Percentiles rank a stretch among this genome's conserved stretches.
phyloP scores from a whole-genome alignment of 2,113 vertebrate species.

The Dicentrarchus labrax region DNA sequence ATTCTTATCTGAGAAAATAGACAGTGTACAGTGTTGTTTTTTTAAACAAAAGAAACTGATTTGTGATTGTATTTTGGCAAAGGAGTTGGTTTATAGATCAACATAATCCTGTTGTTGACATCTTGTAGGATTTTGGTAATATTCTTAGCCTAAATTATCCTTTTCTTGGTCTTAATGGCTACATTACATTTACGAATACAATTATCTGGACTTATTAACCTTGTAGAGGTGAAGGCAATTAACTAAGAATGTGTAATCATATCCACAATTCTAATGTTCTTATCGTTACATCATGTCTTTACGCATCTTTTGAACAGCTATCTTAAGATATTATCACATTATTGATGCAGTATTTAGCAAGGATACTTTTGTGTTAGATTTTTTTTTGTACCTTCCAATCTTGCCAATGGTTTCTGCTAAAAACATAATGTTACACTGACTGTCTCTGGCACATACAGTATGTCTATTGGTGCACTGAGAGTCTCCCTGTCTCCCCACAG shows the following conservation, averaged over 20 bases:
- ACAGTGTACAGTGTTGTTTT: no score
- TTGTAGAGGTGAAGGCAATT: neutral
- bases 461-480: slow-evolving; percentile 8
- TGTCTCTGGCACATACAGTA: slow-evolving; percentile 10
- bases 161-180: neutral
- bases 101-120: neutral
- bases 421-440: slow-evolving; percentile 10
- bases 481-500: slow-evolving; percentile 65
- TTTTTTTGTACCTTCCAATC: neutral
- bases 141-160: neutral
- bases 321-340: neutral
- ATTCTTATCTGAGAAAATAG: no score
- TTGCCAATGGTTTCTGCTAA: neutral
- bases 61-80: neutral
- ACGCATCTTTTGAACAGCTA: neutral
- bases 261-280: neutral
- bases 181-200: neutral
- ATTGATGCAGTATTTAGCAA: neutral
- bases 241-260: neutral
- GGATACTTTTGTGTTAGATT: neutral
- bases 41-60: no score
- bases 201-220: neutral
- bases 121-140: neutral
- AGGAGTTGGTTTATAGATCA: neutral
- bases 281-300: neutral